Evolutionary conservation across 2,797 vertebrate species (phyloP).

Genomic region (Ispidina lecontei): DNA sequence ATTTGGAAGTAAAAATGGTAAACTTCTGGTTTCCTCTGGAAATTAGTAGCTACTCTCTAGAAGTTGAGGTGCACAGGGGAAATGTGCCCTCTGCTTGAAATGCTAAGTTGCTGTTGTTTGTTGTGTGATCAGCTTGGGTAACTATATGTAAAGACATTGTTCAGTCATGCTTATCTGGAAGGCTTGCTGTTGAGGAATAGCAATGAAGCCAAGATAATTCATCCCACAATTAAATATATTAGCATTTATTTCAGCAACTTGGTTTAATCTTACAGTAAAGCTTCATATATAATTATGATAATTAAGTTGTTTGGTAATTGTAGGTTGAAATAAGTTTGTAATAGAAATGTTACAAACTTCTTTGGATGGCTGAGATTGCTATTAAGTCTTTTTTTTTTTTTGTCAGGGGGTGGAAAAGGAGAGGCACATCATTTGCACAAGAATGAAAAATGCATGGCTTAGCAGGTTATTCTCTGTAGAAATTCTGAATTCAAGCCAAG

Average conservation of each 20-base stretch:
- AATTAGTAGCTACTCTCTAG: background rate
- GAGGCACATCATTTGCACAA: background rate
- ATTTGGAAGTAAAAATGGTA: background rate
- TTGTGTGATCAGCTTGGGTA: background rate
- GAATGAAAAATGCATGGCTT: background rate
- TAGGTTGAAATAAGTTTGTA: conserved; percentile 23
- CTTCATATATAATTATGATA: conserved; percentile 41
- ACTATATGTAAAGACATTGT: background rate
- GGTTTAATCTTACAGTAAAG: conserved; percentile 19
- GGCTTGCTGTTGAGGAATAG: conserved; percentile 34
- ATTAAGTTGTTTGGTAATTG: conserved; percentile 57
- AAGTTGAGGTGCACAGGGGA: background rate
- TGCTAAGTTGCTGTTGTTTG: background rate
- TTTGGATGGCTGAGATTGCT: background rate
- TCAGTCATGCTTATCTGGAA: conserved; percentile 23
- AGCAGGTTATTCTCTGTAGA: background rate
- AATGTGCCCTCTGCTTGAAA: background rate
- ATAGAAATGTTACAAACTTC: background rate
- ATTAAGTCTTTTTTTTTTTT: background rate
- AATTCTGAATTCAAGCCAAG: background rate
- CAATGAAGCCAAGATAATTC: conserved; percentile 50
- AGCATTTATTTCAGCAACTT: conserved; percentile 46
- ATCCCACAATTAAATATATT: conserved; percentile 43
- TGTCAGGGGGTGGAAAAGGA: background rate
- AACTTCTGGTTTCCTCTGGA: background rate